These are phyloP conservation scores for Nasonovia ribisnigri DNA, from an alignment of 2,888 invertebrate species.

Conservation along the genomic window DNA sequence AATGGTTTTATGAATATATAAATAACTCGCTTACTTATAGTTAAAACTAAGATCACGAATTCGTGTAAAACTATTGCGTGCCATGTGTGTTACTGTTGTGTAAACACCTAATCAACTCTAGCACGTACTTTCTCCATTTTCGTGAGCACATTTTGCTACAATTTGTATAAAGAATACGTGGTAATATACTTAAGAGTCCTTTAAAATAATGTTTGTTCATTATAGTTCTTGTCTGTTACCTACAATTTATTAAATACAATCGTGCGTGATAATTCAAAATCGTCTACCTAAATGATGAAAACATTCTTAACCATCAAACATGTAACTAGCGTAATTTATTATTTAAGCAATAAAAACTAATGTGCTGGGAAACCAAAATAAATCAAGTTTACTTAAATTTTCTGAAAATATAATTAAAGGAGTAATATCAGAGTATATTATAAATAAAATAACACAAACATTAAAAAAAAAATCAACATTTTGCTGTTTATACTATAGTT, in stretches of 20 bases:
- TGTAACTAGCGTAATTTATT: neutral
- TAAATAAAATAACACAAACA: neutral
- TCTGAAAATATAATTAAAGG: neutral
- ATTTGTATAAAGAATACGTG: constrained; percentile 38
- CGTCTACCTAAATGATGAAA: constrained; percentile 24
- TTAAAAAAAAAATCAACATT: neutral
- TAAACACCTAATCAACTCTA: constrained; percentile 49
- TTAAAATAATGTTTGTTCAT: constrained; percentile 54
- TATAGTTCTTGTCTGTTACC: constrained; percentile 11
- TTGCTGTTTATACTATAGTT: neutral
- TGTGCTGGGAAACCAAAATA: neutral
- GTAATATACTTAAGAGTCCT: constrained; percentile 36
- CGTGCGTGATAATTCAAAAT: constrained; percentile 42
- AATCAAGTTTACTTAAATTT: neutral
- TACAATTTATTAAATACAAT: constrained; percentile 38
- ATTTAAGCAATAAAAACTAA: constrained; percentile 7
- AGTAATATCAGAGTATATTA: neutral
- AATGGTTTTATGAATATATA: neutral
- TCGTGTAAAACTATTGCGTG: constrained; percentile 34
- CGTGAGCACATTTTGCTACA: neutral
- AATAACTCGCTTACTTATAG: neutral
- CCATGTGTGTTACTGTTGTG: constrained; percentile 31
- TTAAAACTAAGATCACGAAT: neutral
- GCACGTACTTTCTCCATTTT: constrained; percentile 39
- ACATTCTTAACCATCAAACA: constrained; percentile 8